A percentile compares a stretch with the other conserved stretches of the same genome.
Conservation (phyloP, 2,797 vertebrate species). For the Galagoides demidoff region DNA sequence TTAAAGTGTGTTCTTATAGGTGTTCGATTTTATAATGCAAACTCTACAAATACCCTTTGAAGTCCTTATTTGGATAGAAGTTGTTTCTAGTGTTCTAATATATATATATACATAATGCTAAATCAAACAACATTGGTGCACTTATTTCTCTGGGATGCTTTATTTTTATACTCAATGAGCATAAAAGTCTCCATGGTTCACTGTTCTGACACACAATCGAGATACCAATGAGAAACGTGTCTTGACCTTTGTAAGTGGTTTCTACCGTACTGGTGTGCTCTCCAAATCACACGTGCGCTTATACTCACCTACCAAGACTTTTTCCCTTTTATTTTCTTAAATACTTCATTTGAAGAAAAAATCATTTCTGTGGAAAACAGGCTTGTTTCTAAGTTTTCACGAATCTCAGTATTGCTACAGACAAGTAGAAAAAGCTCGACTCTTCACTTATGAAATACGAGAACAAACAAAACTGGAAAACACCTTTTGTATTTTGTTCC, state of each 20-base stretch:
- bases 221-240: background rate
- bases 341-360: background rate
- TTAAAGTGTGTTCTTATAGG: background rate
- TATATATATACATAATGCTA: background rate
- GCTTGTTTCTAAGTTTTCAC: slow-evolving; percentile 32
- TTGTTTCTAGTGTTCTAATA: background rate
- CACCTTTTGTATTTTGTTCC: background rate
- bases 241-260: slow-evolving; percentile 18
- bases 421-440: background rate
- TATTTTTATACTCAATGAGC: background rate
- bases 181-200: background rate
- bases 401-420: background rate
- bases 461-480: slow-evolving; percentile 38
- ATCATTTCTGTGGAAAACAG: background rate
- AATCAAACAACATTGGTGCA: background rate
- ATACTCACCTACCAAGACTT: background rate
- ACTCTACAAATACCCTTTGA: background rate
- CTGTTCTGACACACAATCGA: background rate
- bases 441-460: slow-evolving; percentile 18
- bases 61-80: background rate
- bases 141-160: slow-evolving; percentile 27
- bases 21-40: background rate
- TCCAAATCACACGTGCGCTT: background rate
- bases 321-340: slow-evolving; percentile 22
- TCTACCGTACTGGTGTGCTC: background rate